Conservation (phyloP, 2,888 invertebrate species). For the Falcaria lacertinaria region DNA sequence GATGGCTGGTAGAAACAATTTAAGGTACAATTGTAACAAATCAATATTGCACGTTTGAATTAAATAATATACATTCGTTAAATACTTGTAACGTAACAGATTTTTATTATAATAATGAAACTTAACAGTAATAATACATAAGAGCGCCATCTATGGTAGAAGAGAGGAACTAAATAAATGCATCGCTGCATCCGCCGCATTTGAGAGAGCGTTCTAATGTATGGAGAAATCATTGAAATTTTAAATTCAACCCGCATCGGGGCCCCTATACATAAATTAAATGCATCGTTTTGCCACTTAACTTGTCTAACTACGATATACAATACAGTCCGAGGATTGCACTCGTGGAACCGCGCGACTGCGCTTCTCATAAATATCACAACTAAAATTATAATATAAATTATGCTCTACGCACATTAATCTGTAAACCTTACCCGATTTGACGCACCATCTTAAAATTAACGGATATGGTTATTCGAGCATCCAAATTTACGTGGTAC, state of each 20-base stretch:
- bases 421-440: conserved; percentile 47
- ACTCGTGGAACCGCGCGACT: conserved; percentile 57
- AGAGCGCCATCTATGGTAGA: background rate
- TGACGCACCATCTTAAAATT: conserved; percentile 57
- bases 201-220: no score
- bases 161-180: background rate
- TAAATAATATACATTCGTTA: background rate
- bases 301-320: conserved; percentile 73
- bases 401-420: conserved; percentile 53
- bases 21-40: background rate
- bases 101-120: background rate
- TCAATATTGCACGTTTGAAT: background rate
- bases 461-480: conserved; percentile 67
- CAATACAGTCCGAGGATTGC: conserved; percentile 65
- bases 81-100: background rate
- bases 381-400: conserved; percentile 59
- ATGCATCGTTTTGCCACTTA: conserved; percentile 69
- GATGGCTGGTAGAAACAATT: background rate
- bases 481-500: conserved; percentile 39
- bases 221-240: conserved; percentile 27
- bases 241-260: conserved; percentile 39
- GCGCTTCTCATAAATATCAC: conserved; percentile 58
- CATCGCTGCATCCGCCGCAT: background rate
- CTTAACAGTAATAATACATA: background rate
- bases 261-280: conserved; percentile 62